Evolutionary conservation across 2,797 vertebrate species (phyloP).

Genomic region (Sebastolobus altivelis): DNA sequence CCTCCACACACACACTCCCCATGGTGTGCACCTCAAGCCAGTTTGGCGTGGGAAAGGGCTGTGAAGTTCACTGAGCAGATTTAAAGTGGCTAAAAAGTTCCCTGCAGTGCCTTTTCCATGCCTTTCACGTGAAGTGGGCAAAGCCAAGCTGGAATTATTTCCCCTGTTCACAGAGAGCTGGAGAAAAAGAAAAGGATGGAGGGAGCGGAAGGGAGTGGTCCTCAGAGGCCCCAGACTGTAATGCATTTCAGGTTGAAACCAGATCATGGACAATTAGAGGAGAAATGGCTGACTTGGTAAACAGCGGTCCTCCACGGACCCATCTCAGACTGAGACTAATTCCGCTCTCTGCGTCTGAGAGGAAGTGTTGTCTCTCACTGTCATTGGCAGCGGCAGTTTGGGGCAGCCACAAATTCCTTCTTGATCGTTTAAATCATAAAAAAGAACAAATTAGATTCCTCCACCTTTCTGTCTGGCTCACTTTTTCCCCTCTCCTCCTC

Average conservation of each 20-base stretch:
- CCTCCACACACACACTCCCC: slow-evolving; percentile 4
- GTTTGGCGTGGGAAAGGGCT: slow-evolving; percentile 75
- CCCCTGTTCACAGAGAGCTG: slow-evolving; percentile 33
- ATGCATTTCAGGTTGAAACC: slow-evolving; percentile 72
- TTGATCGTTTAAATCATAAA: slow-evolving; percentile 43
- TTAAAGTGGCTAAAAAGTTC: slow-evolving; percentile 72
- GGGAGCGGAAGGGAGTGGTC: slow-evolving; percentile 44
- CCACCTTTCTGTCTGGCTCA: slow-evolving; percentile 20
- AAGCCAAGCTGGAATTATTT: slow-evolving; percentile 48
- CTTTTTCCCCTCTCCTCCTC: not conserved
- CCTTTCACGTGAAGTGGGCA: slow-evolving; percentile 39
- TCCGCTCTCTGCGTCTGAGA: slow-evolving; percentile 48
- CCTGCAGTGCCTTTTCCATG: slow-evolving; percentile 37
- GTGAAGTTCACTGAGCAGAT: slow-evolving; percentile 66
- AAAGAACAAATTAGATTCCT: slow-evolving; percentile 32
- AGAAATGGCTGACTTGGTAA: slow-evolving; percentile 74
- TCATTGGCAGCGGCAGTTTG: slow-evolving; percentile 50
- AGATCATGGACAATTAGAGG: slow-evolving; percentile 76
- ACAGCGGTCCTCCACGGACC: slow-evolving; percentile 60
- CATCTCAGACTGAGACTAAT: slow-evolving; percentile 62
- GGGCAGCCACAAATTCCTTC: slow-evolving; percentile 41
- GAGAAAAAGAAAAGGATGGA: slow-evolving; percentile 15
- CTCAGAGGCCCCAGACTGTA: slow-evolving; percentile 54
- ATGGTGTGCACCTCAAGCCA: slow-evolving; percentile 16
- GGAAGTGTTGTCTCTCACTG: slow-evolving; percentile 56